Base-by-base conservation (phyloP, 2,888 invertebrate genomes). In the Ectemnius lituratus region DNA sequence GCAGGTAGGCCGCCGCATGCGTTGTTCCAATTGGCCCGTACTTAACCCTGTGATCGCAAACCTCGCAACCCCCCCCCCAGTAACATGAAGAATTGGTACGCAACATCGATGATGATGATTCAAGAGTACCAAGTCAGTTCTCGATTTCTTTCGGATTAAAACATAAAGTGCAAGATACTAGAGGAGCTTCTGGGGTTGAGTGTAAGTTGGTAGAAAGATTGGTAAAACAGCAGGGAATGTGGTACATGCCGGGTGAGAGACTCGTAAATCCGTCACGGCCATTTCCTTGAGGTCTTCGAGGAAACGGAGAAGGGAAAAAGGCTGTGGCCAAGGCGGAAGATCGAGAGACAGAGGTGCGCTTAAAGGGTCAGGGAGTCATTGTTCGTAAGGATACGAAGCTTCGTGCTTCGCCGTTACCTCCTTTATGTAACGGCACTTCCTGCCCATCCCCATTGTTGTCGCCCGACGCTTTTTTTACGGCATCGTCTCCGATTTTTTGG, bases 391-490 rank as follows among this genome's bases (percentile, higher is more conserved):
- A 46, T 16, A 52, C 69, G 47, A 71, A 82, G 81, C 83, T 79
- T 79, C 73, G 72, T 74, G 77, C 80, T 85, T 78, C 70, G 76
- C 83, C 77, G 79, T 70, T 76, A 46, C 65, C 57, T 49, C 67
- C 61, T 63, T 58, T 45, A 67, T 70, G 82, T 81, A 86, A 88
- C 84, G 86, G 84, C 74, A 77, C 74, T 82, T 83, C 69, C 76
- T 78, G 37, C 70, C 70, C 73, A 79, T 82, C 73, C 80, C 83
- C 80, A 80, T 85, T 86, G 86, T 86, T 76, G 77, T 73, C 74
- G 60, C 65, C 45, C 56, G 69, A 72, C 70, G 63, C 63, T 28
- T 60, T 67, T 66, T 73, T 71, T 76, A 73, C 72, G 75, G 67
- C 72, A 66, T 6, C 16, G 46, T 27, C 16, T n/a, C 14, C 71